A percentile compares a stretch with the other conserved stretches of the same genome.
These are phyloP conservation scores for Festucalex cinctus DNA, from an alignment of 2,113 vertebrate species.

Conservation along the genomic window DNA sequence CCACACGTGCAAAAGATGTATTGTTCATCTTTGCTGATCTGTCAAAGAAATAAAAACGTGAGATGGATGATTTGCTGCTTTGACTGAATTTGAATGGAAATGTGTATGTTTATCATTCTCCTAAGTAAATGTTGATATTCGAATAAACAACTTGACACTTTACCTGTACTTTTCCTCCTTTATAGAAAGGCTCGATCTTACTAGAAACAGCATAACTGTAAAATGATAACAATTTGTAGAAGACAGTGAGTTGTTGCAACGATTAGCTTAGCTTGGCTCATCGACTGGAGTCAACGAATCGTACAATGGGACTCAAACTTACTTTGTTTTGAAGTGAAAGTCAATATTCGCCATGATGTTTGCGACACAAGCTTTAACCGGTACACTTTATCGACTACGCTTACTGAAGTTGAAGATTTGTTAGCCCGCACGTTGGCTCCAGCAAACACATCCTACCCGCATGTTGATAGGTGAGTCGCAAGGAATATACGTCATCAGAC, in stretches of 20 bases:
- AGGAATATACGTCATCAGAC: constrained; percentile 40
- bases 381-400: background rate
- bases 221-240: background rate
- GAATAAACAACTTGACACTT: background rate
- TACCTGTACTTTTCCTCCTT: constrained; percentile 93
- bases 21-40: constrained; percentile 85
- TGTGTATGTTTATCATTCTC: background rate
- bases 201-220: constrained; percentile 79
- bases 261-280: constrained; percentile 29
- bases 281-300: background rate
- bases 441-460: constrained; percentile 42
- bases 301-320: constrained; percentile 30
- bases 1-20: constrained; percentile 87
- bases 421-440: constrained; percentile 36
- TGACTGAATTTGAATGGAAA: background rate
- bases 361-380: background rate
- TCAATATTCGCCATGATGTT: constrained; percentile 60
- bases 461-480: constrained; percentile 56
- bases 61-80: background rate
- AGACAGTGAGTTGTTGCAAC: background rate
- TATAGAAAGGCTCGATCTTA: constrained; percentile 94
- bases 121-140: background rate
- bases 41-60: background rate
- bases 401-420: constrained; percentile 9
- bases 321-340: constrained; percentile 75